Evolutionary conservation across 2,797 vertebrate genomes (phyloP).

Genomic region (Mormyrops attenuatus): DNA sequence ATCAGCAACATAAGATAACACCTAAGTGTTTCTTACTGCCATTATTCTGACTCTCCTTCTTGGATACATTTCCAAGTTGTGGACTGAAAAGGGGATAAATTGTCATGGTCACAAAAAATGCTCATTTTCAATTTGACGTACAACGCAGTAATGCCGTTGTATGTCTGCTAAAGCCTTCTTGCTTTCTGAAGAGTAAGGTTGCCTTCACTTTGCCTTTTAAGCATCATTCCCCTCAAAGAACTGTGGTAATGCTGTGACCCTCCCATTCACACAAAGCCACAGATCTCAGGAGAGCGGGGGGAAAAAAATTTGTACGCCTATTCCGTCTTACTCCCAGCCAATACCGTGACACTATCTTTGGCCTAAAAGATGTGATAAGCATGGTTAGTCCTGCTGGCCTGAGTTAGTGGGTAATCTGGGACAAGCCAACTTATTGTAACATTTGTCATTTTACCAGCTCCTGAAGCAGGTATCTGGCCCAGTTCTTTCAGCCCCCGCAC

Average conservation of each 20-base stretch:
- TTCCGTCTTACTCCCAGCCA: background rate
- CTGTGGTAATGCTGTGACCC: background rate
- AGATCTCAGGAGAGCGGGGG: background rate
- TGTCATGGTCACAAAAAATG: background rate
- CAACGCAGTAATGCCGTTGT: background rate
- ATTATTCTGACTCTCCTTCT: background rate
- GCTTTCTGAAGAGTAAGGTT: background rate
- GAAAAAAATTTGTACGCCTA: background rate
- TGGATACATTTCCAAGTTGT: background rate
- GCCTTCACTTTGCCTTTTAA: background rate
- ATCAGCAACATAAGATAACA: background rate
- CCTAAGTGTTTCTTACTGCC: background rate
- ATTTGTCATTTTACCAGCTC: conserved; percentile 25
- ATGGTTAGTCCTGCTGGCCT: conserved; percentile 1
- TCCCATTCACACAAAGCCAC: background rate
- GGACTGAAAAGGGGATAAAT: background rate
- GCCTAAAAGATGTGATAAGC: conserved; percentile 1
- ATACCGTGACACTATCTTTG: background rate
- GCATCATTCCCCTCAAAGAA: background rate
- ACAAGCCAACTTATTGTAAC: conserved; percentile 16
- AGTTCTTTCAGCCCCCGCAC: conserved; percentile 25
- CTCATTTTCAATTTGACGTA: background rate
- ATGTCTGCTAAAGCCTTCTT: background rate
- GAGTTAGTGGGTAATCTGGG: conserved; percentile 27
- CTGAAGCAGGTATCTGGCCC: conserved; percentile 20